Conservation (phyloP, 2,797 vertebrate genomes). For the Sandelia bainsii region DNA sequence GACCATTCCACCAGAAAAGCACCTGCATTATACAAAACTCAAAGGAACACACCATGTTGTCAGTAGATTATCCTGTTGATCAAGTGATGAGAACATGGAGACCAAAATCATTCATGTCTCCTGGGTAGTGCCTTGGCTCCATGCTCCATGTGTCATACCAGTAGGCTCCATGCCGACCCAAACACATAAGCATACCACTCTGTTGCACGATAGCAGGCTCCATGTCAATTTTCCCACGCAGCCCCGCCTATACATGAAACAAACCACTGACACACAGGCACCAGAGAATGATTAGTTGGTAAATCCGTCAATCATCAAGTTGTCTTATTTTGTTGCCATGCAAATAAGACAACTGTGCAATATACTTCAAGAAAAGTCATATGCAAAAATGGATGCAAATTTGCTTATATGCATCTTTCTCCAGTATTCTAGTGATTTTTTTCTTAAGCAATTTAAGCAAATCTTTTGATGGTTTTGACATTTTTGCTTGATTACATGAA, state of each 20-base stretch:
- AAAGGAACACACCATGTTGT: slow-evolving; percentile 79
- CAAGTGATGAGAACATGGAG: slow-evolving; percentile 72
- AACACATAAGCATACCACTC: slow-evolving; percentile 74
- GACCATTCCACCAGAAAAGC: slow-evolving; percentile 42
- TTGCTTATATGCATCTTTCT: background rate
- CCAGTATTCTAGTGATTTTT: background rate
- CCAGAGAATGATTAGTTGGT: slow-evolving; percentile 75
- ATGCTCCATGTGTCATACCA: slow-evolving; percentile 60
- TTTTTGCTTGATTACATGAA: background rate
- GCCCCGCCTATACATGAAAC: slow-evolving; percentile 76
- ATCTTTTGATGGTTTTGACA: background rate
- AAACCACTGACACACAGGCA: slow-evolving; percentile 79
- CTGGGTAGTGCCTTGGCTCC: slow-evolving; percentile 70
- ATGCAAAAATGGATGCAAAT: background rate
- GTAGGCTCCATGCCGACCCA: slow-evolving; percentile 70
- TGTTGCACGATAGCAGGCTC: slow-evolving; percentile 67
- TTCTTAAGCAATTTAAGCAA: background rate
- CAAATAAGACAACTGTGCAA: slow-evolving; percentile 32
- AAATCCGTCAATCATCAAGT: slow-evolving; percentile 55
- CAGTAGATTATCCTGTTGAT: slow-evolving; percentile 66
- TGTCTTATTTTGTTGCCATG: slow-evolving; percentile 53
- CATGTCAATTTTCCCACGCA: slow-evolving; percentile 70
- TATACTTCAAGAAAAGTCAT: slow-evolving; percentile 4
- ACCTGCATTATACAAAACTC: slow-evolving; percentile 66
- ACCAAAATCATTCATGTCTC: slow-evolving; percentile 78